Base-by-base conservation (phyloP, 2,113 vertebrate species). In the Phaethon lepturus region DNA sequence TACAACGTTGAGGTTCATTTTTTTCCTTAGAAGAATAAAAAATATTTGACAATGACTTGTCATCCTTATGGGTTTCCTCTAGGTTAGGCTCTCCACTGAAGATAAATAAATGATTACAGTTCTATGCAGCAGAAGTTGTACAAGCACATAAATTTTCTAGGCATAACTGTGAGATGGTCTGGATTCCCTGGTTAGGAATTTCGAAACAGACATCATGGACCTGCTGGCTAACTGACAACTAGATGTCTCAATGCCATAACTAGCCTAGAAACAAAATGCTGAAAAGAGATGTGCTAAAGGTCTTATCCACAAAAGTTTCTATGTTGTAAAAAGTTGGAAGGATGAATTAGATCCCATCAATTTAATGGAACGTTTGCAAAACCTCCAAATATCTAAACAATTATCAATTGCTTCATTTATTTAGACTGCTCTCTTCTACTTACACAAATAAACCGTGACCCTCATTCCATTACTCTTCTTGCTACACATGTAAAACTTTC, bases 361-460 rank as follows among this genome's bases (percentile, higher is more conserved):
- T 95, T 96, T 95, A 92, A 94, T 94, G 53, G 76, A 75, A 84
- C 2, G 2, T 94, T 95, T 96, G 79, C 42, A 95, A 93, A 97
- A 91, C 29, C 19, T 94, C 67, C 13, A 7, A 81, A 63, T 96
- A 31, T 83, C 82, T 95, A 95, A 96, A 93, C 88, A 97, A 64
- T 90, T 91, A 91, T 86, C 68, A 69, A 83, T 94, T 92, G 77
- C 87, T 97, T 93, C 77, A 95, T 96, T 95, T 96, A 95, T 96
- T 97, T 95, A 93, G 80, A 73, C 71, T 90, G 40, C 59, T 89
- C 90, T 60, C 55, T 95, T 95, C 35, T 81, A 67, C n/a, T 96
- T 86, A 60, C 91, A 69, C 87, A 97, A 96, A 97, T 96, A 96
- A 97, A 91, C 56, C 78, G 47, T 81, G 93, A 50, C 59, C 35